phyloP scores from a whole-genome alignment of 2,888 invertebrate species.

The Poecilus cupreus region DNA sequence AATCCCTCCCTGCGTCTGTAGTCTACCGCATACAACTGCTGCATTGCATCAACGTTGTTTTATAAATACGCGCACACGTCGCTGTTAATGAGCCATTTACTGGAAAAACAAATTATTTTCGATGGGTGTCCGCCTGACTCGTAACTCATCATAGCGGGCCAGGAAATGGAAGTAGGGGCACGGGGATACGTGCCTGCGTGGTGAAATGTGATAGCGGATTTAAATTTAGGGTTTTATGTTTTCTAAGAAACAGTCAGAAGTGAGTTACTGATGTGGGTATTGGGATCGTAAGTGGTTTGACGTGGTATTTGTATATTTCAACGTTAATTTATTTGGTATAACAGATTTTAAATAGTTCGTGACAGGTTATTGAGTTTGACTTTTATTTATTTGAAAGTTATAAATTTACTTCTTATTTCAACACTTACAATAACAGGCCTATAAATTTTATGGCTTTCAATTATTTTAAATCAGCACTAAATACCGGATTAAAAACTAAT shows the following conservation, averaged over 20 bases:
- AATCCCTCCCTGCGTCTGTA: no score
- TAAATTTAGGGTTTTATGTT: conserved; percentile 39
- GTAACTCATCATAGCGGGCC: conserved; percentile 47
- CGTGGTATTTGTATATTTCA: neutral
- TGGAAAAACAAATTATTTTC: conserved; percentile 58
- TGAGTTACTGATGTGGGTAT: conserved; percentile 3
- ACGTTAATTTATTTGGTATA: conserved; percentile 14
- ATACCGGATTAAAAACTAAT: no score
- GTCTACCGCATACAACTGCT: conserved; percentile 17
- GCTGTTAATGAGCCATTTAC: conserved; percentile 56
- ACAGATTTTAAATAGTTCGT: conserved; percentile 22
- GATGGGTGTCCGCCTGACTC: conserved; percentile 44
- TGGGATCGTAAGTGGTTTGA: conserved; percentile 7
- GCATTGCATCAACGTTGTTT: conserved; percentile 35
- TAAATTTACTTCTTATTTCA: neutral
- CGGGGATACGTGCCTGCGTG: neutral
- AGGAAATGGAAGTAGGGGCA: neutral
- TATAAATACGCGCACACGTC: conserved; percentile 54
- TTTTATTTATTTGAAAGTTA: conserved; percentile 36
- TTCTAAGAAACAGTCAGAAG: conserved; percentile 10
- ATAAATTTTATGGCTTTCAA: no score
- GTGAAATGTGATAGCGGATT: conserved; percentile 34
- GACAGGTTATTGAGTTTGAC: conserved; percentile 18
- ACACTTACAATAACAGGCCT: neutral
- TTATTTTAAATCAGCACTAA: no score